These are phyloP conservation scores for Xanthia togata DNA, from an alignment of 2,888 invertebrate genomes.

Conservation along the genomic window DNA sequence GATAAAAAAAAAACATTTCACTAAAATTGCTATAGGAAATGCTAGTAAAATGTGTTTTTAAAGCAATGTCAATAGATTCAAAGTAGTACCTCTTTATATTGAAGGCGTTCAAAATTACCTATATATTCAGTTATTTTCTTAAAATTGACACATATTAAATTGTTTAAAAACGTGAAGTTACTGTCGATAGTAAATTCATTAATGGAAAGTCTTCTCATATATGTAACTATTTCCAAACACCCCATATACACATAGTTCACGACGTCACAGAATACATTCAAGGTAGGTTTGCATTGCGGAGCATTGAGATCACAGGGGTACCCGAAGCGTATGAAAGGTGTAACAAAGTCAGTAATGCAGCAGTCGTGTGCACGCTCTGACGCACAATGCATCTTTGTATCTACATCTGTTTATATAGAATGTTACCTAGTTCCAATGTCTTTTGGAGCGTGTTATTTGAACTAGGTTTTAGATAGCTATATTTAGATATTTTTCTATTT, in stretches of 20 bases:
- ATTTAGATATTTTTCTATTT: background rate
- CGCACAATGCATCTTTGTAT: slow-evolving; percentile 43
- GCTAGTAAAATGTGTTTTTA: background rate
- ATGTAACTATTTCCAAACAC: slow-evolving; percentile 2
- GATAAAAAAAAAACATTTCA: background rate
- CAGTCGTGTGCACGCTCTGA: slow-evolving; percentile 51
- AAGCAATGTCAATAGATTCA: too few relatives aligned
- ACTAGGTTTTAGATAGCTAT: background rate
- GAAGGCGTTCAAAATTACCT: background rate
- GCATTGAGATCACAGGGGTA: slow-evolving; percentile 39
- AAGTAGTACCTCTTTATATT: background rate
- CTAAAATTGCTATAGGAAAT: background rate
- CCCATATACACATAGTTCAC: background rate
- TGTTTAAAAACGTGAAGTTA: background rate
- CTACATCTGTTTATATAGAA: slow-evolving; percentile 15
- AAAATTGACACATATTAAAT: background rate
- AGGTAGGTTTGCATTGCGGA: slow-evolving; percentile 20
- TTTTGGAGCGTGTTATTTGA: slow-evolving; percentile 23
- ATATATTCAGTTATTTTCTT: background rate
- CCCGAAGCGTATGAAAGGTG: slow-evolving; percentile 63
- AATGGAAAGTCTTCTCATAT: background rate
- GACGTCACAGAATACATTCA: slow-evolving; percentile 11
- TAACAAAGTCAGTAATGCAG: slow-evolving; percentile 70
- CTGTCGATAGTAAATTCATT: too few relatives aligned
- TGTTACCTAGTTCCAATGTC: slow-evolving; percentile 32